These are phyloP conservation scores for Drosophila affinis DNA, from an alignment of 2,888 invertebrate species.

Conservation along the genomic window DNA sequence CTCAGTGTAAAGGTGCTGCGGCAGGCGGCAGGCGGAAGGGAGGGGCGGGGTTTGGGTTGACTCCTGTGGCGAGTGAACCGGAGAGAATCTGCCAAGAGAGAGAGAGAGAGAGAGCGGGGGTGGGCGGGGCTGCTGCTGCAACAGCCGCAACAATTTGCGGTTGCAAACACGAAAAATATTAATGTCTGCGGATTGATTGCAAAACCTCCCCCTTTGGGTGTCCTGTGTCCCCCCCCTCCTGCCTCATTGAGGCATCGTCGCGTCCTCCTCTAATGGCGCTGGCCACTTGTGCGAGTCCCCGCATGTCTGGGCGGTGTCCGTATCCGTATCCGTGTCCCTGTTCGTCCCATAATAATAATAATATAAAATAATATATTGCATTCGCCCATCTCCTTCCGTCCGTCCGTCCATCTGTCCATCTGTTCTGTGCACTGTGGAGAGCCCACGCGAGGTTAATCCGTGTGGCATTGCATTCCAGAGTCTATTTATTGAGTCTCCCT, in stretches of 20 bases:
- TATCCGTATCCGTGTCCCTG: conserved; percentile 26
- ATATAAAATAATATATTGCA: conserved; percentile 75
- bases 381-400: conserved; percentile 48
- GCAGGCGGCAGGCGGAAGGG: neutral
- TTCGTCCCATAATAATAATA: conserved; percentile 58
- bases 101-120: neutral
- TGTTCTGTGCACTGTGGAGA: conserved; percentile 36
- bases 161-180: conserved; percentile 78
- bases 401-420: conserved; percentile 39
- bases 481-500: neutral
- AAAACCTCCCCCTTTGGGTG: conserved; percentile 33
- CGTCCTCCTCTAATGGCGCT: conserved; percentile 29
- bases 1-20: conserved; percentile 14
- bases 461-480: conserved; percentile 9
- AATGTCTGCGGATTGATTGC: conserved; percentile 78
- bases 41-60: conserved; percentile 18
- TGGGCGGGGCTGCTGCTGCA: conserved; percentile 42
- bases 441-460: neutral
- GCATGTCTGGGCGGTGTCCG: conserved; percentile 27
- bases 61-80: conserved; percentile 16
- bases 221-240: neutral
- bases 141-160: conserved; percentile 77
- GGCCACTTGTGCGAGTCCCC: conserved; percentile 67
- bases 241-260: neutral
- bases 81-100: neutral